Evolutionary conservation across 2,797 vertebrate genomes (phyloP), one percentile per base, ranked within the genome.

Genomic region (Clamator glandarius): DNA sequence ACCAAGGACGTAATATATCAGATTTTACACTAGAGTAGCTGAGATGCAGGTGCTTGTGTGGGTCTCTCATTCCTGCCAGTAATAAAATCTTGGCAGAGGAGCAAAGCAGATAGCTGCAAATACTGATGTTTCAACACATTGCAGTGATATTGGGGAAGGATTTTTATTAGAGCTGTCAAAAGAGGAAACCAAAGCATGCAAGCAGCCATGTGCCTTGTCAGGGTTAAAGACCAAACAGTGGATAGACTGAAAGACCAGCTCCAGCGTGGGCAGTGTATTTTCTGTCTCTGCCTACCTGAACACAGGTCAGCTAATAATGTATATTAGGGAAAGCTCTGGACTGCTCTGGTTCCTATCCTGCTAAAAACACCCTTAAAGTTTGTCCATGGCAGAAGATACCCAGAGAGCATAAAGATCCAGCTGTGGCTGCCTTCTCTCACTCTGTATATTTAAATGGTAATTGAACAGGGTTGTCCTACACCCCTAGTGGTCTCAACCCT

Each of bases 71-170:
- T 90, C n/a, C 35, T 78, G 39, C 36, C 20, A 18, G 33, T 75
- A 84, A 78, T 41, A 66, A 78, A 91, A 84, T 58, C 33, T 69
- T 86, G 73, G n/a, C 51, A 66, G 54, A 76, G 13, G 35, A 90
- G 46, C 19, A 91, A 81, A 69, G 41, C 61, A 72, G 50, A 68
- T 42, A 89, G 29, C 79, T 95, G 58, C n/a, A 68, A 87, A 91
- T 54, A 61, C 19, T 62, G 25, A 35, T 54, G 33, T 57, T 61
- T 80, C 35, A 67, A 59, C 18, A 31, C 59, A 61, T 63, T 70
- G 33, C 15, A 55, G 51, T 61, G 59, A 42, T 75, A 48, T 2
- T 31, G 42, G 62, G 35, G 58, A 68, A 84, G 31, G 15, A n/a
- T 44, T 79, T 89, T 91, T 78, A 35, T 78, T 64, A 26, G 3